Base-by-base conservation (phyloP, 1,140 invertebrate genomes). In the Hirudo medicinalis region DNA sequence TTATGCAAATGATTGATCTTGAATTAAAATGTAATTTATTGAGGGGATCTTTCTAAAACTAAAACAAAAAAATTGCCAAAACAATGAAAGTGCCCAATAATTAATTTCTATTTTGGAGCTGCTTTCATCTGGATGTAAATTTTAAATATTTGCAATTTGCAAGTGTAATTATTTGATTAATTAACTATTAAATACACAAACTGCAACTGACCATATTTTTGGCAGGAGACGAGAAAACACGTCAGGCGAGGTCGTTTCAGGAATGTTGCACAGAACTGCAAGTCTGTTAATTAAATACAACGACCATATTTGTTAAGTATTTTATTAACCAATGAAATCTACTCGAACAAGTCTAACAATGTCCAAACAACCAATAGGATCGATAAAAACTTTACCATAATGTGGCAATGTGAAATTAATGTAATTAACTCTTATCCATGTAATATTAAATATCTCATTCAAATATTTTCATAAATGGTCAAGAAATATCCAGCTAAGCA, bases 231-330 rank as follows among this genome's bases (percentile, higher is more conserved):
- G 71, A 74, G 85, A 83, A 77, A 90, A 92, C 57, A 87, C 85
- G 68, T 82, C 74, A 19, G 90, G 89, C 75, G 85, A 83, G 17
- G 87, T 83, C 0, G 89, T 90, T 82, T 91, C 90, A 25, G 89
- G 89, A 76, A 91, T 86, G 78, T 88, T 88, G 66, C 86, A 87
- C 32, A 91, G 78, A 60, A 91, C 87, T 32, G 86, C 80, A 36
- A 91, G 78, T 80, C 81, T 79, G 73, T 32, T 75, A 54, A 72
- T 54, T 57, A 73, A 76, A 72, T 75, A 57, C 54, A 72, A 49
- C 71, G 67, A 53, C 55, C 5, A 43, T 25, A 19, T 22, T 3
- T 27, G 17, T 63, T 22, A 63, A 71, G 20, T 29, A 57, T 17
- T 63, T 57, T 29, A 4, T 0, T 29, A 36, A 71, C 8, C 0